These are phyloP conservation scores for Muraenolepis orangiensis DNA, from an alignment of 2,797 vertebrate genomes.

Conservation along the genomic window DNA sequence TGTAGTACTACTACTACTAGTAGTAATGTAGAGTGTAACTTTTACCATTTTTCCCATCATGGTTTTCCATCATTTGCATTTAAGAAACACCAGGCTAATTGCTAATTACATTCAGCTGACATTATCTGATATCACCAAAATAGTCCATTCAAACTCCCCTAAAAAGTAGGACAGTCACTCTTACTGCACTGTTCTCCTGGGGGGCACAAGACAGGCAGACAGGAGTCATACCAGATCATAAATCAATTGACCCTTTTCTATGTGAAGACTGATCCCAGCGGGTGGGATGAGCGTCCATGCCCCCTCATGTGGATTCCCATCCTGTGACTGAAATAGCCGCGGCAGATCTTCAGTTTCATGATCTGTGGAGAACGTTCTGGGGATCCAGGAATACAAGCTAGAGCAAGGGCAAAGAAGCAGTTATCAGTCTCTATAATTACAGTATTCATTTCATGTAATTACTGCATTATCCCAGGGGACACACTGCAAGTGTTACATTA, in stretches of 20 bases:
- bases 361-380: slow-evolving; percentile 69
- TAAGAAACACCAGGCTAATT: not conserved
- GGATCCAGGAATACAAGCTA: slow-evolving; percentile 72
- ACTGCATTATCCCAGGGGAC: slow-evolving; percentile 69
- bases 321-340: slow-evolving; percentile 68
- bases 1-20: no score
- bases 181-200: not conserved
- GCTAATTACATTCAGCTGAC: not conserved
- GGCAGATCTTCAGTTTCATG: slow-evolving; percentile 71
- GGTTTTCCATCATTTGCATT: no score
- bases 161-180: not conserved
- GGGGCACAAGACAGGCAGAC: not conserved
- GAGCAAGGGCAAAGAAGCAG: slow-evolving; percentile 72
- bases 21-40: not conserved
- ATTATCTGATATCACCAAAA: slow-evolving; percentile 1
- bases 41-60: not conserved
- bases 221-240: slow-evolving; percentile 50
- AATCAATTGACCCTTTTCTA: slow-evolving; percentile 51
- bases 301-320: slow-evolving; percentile 55
- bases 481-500: slow-evolving; percentile 60
- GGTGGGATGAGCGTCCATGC: slow-evolving; percentile 32
- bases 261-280: slow-evolving; percentile 59
- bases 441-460: slow-evolving; percentile 79
- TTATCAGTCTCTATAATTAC: slow-evolving; percentile 78
- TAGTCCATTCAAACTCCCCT: slow-evolving; percentile 4